A percentile compares a stretch with the other conserved stretches of the same genome.
Evolutionary conservation across 2,797 vertebrate genomes (phyloP).

Genomic region (Onychomys torridus): DNA sequence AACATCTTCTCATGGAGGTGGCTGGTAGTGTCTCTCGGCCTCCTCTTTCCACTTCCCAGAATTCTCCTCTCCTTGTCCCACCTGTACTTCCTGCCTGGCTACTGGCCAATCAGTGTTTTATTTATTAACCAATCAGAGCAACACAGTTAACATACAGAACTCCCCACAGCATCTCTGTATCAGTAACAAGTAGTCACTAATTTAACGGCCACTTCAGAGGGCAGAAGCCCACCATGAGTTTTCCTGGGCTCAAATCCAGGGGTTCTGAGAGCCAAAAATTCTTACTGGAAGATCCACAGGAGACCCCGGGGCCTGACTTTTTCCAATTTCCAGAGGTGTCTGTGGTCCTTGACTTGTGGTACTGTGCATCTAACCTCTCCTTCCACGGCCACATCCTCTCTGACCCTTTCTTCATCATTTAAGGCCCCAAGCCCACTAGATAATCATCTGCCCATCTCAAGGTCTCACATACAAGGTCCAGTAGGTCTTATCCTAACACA

Average conservation of each 20-base stretch:
- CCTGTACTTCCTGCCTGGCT: too few relatives aligned
- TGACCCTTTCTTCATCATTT: neutral
- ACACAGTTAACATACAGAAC: too few relatives aligned
- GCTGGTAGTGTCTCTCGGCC: too few relatives aligned
- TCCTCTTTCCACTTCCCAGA: too few relatives aligned
- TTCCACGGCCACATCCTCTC: too few relatives aligned
- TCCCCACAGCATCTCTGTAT: too few relatives aligned
- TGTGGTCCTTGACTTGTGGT: neutral
- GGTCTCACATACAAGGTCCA: too few relatives aligned
- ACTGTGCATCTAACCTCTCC: fast-evolving
- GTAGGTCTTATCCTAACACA: neutral
- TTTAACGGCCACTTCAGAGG: neutral
- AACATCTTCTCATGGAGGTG: too few relatives aligned
- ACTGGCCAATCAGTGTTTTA: too few relatives aligned
- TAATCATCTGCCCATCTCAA: neutral
- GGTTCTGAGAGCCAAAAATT: neutral
- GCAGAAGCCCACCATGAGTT: neutral
- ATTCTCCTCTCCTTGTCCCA: too few relatives aligned
- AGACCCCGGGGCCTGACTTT: neutral
- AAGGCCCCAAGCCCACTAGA: neutral
- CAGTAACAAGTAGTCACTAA: neutral
- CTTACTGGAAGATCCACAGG: too few relatives aligned
- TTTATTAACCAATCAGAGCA: too few relatives aligned
- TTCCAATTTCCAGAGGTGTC: neutral
- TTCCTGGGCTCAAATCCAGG: neutral